Base-by-base conservation (phyloP, 64 coral and sea anemone genomes). In the Porites lutea region DNA sequence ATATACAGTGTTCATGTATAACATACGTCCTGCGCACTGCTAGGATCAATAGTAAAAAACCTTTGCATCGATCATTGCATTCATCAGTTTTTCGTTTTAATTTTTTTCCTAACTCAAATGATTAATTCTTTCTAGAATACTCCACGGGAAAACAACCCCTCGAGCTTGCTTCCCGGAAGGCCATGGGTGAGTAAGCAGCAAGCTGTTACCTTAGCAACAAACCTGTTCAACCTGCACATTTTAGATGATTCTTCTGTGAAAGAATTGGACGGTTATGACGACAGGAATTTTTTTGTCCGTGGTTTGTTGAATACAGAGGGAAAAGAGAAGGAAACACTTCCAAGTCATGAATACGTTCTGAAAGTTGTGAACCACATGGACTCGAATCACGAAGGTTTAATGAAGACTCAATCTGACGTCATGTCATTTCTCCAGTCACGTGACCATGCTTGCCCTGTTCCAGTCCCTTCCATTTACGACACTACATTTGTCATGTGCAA, bases 351-450 rank as follows among this genome's bases (percentile, higher is more conserved):
- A 5, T 94, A 83, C 37, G 50, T 94, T 55, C 15, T 94, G 48
- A 94, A 94, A 74, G 53, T 94, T 75, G 61, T 89, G 23, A 94
- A 94, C 59, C 64, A 89, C 5, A 45, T 59, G 63, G 87, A 94
- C 51, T 83, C 92, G 19, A 83, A 43, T 7, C 72, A 94, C 10
- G 2, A 59, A 18, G 15, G 52, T 66, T 74, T 94, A 44, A 18
- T 89, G 9, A 23, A 94, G 1, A 76, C 65, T 4, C 88, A 89
- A 48, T 59, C 79, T 49, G 47, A 79, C 13, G 72, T 89, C 48
- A 94, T 94, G 92, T 65, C 53, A n/a, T 94, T 89, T 48, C 81
- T 84, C 45, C 27, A 65, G 8, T 2, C n/a, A 52, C 81, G 63
- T 20, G 81, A 63, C 47, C 48, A 84, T 20, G 52, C 20, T n/a